phyloP scores from a whole-genome alignment of 2,113 vertebrate species.

The Probosciger aterrimus region DNA sequence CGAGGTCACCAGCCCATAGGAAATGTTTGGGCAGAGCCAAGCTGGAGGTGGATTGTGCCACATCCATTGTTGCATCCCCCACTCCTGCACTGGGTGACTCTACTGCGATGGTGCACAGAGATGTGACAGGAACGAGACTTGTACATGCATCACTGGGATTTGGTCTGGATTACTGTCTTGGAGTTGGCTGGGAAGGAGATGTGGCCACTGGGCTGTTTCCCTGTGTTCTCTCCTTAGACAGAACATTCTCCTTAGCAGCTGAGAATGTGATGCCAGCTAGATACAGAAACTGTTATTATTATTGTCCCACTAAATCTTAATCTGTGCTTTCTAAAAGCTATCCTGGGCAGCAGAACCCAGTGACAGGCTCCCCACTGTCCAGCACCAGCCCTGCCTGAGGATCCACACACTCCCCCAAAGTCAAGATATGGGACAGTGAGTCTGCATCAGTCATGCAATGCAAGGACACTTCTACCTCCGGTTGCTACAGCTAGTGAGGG shows the following conservation, averaged over 20 bases:
- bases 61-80: not conserved
- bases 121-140: not conserved
- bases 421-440: not conserved
- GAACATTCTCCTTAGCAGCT: not conserved
- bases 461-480: not conserved
- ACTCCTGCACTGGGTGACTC: not conserved
- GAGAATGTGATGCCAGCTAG: not conserved
- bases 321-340: not conserved
- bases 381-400: not conserved
- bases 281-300: not conserved
- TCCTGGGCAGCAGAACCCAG: not conserved
- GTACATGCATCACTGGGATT: accelerated
- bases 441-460: not conserved
- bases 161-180: not conserved
- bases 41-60: not conserved
- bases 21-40: not conserved
- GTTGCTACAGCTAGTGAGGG: not conserved
- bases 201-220: not conserved
- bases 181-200: not conserved
- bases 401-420: not conserved
- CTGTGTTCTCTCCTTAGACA: not conserved
- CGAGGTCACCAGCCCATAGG: not conserved
- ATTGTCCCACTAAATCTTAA: not conserved
- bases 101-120: not conserved
- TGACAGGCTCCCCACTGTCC: not conserved